These are phyloP conservation scores for Lepidocyrtoides sp. DNA, from an alignment of 2,888 invertebrate species.

Conservation along the genomic window DNA sequence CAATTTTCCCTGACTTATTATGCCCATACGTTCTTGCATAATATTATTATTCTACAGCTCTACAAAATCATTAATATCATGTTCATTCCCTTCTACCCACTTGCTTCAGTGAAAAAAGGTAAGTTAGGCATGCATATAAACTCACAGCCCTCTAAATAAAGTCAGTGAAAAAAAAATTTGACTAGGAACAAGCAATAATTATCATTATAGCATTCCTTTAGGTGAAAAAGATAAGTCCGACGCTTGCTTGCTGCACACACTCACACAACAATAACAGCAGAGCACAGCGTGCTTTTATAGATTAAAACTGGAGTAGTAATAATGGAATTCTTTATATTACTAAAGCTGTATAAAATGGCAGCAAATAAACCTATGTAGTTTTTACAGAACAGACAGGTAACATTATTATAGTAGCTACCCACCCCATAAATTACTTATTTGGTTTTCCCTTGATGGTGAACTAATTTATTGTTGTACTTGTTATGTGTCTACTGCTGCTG, in stretches of 20 bases:
- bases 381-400: conserved; percentile 48
- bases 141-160: neutral
- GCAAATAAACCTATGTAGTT: neutral
- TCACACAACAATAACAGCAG: conserved; percentile 26
- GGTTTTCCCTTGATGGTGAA: conserved; percentile 77
- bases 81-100: neutral
- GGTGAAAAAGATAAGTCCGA: conserved; percentile 32
- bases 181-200: conserved; percentile 51
- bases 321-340: conserved; percentile 31
- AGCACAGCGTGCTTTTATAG: conserved; percentile 23
- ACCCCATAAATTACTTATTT: conserved; percentile 78
- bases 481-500: neutral
- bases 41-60: too few species aligned
- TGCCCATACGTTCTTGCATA: conserved; percentile 33
- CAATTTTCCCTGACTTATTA: conserved; percentile 64
- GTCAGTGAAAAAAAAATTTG: conserved; percentile 43
- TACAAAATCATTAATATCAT: neutral
- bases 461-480: conserved; percentile 77
- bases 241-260: neutral
- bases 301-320: conserved; percentile 49
- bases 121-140: neutral
- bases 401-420: conserved; percentile 62
- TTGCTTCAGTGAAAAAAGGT: neutral
- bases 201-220: conserved; percentile 53
- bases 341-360: neutral